Base-by-base conservation (phyloP, 2,888 invertebrate species). In the Patella ulyssiponensis region DNA sequence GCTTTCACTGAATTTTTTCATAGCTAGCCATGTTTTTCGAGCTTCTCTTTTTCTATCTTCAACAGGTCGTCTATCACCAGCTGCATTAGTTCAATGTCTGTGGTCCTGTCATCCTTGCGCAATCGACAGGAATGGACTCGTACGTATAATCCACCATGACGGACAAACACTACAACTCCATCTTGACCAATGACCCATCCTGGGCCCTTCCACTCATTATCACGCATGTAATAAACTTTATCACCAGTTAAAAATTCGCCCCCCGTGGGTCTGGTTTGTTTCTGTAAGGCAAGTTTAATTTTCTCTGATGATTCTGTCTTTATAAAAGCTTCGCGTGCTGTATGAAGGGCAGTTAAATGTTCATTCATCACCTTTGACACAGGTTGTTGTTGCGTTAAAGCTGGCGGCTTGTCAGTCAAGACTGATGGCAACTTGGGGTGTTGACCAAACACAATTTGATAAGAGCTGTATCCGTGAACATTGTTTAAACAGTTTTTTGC, bases 391-490 rank as follows among this genome's bases (percentile, higher is more conserved):
- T 75, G 75, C 58, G 75, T 75, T 20, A 78, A 52, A 14, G 78
- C 71, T 44, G 78, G 75, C 17, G 78, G 75, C 44, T 70, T 75
- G 69, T 78, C 78, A 54, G 51, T 20, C 70, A 33, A n/a, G 3
- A 70, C 33, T n/a, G 78, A 73, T 23, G 78, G 78, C 74, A 78
- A 72, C 51, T 78, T 78, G 3, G 78, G 78, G 44, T 78, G 74
- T 17, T 54, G 58, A 53, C 77, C 77, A 74, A 69, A 74, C 7
- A 77, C 77, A 12, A 77, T 27, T 53, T 78, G 78, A 54, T 78
- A 73, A 20, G 74, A 15, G 33, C 77, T 77, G 51, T 27, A 74
- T n/a, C 52, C 74, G 54, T 4, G 53, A 27, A 27, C 27, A 27
- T 27, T 27, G 27, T 27, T 27, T 27, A 27, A 27, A 27, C 27